These are phyloP conservation scores for Phalera bucephala DNA, from an alignment of 2,888 invertebrate species.

Conservation along the genomic window DNA sequence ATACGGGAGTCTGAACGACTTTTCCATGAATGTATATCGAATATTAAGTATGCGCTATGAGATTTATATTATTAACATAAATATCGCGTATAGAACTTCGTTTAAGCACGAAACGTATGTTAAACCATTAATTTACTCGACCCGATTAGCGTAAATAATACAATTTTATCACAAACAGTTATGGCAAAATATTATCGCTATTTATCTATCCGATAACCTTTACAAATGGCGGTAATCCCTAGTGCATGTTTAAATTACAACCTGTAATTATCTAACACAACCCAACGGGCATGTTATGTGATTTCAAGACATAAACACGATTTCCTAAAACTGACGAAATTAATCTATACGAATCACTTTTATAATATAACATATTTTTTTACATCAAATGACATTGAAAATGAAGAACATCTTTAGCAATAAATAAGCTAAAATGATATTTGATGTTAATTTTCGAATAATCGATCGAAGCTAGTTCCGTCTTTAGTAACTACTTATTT, in stretches of 20 bases:
- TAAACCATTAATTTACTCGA: too few species aligned
- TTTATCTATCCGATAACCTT: slow-evolving; percentile 4
- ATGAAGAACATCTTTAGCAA: slow-evolving; percentile 17
- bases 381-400: slow-evolving; percentile 15
- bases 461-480: slow-evolving; percentile 13
- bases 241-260: neutral
- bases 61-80: too few species aligned
- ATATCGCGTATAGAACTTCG: too few species aligned
- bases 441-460: slow-evolving; percentile 22
- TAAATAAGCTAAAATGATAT: slow-evolving; percentile 17
- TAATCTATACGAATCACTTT: slow-evolving; percentile 6
- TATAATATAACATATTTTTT: slow-evolving; percentile 8
- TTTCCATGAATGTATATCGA: neutral
- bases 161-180: too few species aligned
- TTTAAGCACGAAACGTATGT: too few species aligned
- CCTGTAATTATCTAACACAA: slow-evolving; percentile 5
- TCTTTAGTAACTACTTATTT: slow-evolving; percentile 7
- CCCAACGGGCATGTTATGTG: too few species aligned
- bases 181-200: too few species aligned
- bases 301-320: too few species aligned
- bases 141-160: too few species aligned
- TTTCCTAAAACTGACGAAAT: slow-evolving; percentile 1
- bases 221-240: neutral
- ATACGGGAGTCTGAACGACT: slow-evolving; percentile 5
- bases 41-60: neutral